phyloP scores from a whole-genome alignment of 2,888 invertebrate species.

The Nipponacmea schrenckii region DNA sequence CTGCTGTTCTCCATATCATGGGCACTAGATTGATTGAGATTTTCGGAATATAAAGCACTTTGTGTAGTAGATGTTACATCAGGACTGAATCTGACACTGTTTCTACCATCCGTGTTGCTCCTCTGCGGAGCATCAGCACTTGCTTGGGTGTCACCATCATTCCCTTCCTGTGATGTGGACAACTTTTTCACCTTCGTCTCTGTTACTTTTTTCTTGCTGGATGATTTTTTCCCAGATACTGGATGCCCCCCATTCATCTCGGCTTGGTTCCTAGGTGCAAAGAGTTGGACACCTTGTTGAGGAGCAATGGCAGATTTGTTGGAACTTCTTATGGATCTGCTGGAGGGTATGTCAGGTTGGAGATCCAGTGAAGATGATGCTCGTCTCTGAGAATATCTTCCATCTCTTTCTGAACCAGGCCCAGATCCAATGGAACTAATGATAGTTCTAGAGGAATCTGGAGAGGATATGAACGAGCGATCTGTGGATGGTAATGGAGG shows the following conservation, averaged over 20 bases:
- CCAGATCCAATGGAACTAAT: background rate
- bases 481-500: background rate
- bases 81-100: background rate
- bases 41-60: background rate
- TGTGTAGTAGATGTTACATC: background rate
- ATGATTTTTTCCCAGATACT: background rate
- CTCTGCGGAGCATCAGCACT: background rate
- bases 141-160: background rate
- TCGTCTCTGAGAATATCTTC: background rate
- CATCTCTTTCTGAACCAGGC: background rate
- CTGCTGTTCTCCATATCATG: background rate
- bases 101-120: background rate
- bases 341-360: background rate
- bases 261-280: background rate
- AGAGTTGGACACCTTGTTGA: background rate
- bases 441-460: background rate
- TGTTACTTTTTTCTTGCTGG: background rate
- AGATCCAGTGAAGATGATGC: background rate
- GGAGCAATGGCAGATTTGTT: background rate
- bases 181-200: background rate
- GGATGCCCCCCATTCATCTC: background rate
- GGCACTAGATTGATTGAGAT: too few relatives aligned
- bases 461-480: background rate
- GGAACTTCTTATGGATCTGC: background rate
- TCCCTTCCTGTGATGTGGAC: background rate